These are phyloP conservation scores for Pluvialis apricaria DNA, from an alignment of 2,113 vertebrate genomes.

Conservation along the genomic window DNA sequence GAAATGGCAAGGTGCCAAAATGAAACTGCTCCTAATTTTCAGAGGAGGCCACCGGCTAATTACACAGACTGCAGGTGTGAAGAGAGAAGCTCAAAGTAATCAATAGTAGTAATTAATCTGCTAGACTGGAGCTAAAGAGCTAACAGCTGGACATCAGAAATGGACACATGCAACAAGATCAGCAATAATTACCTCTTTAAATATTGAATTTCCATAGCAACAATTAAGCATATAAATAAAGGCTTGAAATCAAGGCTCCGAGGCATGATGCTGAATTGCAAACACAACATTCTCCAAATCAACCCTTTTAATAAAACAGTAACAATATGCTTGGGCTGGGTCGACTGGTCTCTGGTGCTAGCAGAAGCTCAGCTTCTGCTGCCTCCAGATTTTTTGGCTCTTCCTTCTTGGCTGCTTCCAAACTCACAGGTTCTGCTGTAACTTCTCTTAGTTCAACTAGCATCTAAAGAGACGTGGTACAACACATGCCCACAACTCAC, in stretches of 20 bases:
- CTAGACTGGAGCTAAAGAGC: conserved; percentile 86
- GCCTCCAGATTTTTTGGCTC: conserved; percentile 41
- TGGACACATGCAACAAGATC: conserved; percentile 87
- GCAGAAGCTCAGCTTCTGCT: conserved; percentile 6
- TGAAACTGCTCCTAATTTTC: conserved; percentile 85
- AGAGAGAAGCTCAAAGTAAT: conserved; percentile 85
- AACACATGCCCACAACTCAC: background rate
- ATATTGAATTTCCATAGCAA: conserved; percentile 88
- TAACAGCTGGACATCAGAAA: conserved; percentile 88
- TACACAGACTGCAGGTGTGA: conserved; percentile 87
- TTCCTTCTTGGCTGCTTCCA: background rate
- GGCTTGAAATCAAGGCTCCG: conserved; percentile 72
- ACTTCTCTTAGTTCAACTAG: conserved; percentile 5
- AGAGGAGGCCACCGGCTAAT: conserved; percentile 84
- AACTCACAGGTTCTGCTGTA: conserved; percentile 18
- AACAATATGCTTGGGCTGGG: conserved; percentile 69
- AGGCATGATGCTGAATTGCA: conserved; percentile 73
- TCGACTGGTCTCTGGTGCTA: conserved; percentile 32
- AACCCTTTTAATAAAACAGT: conserved; percentile 72
- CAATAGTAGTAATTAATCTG: conserved; percentile 90
- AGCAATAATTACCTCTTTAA: conserved; percentile 88
- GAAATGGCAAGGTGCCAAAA: conserved; percentile 82
- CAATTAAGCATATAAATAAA: conserved; percentile 84
- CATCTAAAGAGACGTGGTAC: background rate
- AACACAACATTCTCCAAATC: conserved; percentile 74